Base-by-base conservation (phyloP, 2,113 vertebrate genomes). In the Rhinopomastus cyanomelas region DNA sequence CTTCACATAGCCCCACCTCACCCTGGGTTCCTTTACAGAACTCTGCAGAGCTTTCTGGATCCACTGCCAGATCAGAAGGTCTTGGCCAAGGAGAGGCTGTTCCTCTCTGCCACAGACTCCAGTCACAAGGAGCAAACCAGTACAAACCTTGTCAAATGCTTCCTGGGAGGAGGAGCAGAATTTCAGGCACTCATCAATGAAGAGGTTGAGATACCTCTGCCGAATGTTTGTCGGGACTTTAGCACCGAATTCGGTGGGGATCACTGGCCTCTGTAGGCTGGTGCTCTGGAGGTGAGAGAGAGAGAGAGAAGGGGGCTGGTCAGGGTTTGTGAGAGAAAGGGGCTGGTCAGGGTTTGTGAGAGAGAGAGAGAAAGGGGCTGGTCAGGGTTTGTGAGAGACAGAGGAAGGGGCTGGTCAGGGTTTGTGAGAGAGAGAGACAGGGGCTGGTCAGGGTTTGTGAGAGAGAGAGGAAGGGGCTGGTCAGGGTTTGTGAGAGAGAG, bases 171-270 rank as follows among this genome's bases (percentile, higher is more conserved):
- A 98, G 6, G 96, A 59, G 90, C 98, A 98, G 93, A 98, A 98
- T 67, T 99, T 99, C 71, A 98, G 96, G 83, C 99, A 99, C 96
- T 99, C 99, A 20, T 99, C 99, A 8, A 99, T 99, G 96, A 99
- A 99, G 73, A 98, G 96, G 89, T 98, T 99, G 96, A 99, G 98
- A 93, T 99, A 99, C 81, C 99, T 98, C 92, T 99, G 99, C 32
- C 99, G 98, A 92, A 99, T 90, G 87, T 98, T 99, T 6, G 98
- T 99, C 83, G 99, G 98, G 75, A 99, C 98, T 95, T 98, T 99
- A 95, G 98, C 98, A 61, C 99, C 99, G 53, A 99, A 99, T 82
- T 99, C 99, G 37, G 98, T 96, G 44, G 99, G 99, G 95, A 99
- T 99, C 94, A 99, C 83, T 11, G 99, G 99, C 49, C 98, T 98